Conservation (phyloP, 1,140 invertebrate species). For the Cryptotermes secundus region DNA sequence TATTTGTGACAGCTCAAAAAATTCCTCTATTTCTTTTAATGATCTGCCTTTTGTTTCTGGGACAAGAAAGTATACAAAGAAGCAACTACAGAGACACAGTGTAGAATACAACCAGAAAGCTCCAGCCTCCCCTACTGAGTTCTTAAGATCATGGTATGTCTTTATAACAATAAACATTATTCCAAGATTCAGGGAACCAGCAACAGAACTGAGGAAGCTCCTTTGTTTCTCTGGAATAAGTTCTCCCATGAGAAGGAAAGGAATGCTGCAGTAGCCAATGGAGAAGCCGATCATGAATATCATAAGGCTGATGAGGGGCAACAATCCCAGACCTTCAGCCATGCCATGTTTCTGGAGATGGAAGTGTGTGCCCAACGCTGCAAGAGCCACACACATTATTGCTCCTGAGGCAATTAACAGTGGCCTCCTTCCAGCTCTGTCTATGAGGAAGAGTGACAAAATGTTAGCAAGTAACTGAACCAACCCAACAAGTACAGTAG, state of each 20-base stretch:
- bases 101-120: constrained; percentile 56
- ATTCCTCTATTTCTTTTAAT: constrained; percentile 53
- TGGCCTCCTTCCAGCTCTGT: constrained; percentile 53
- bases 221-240: constrained; percentile 50
- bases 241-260: constrained; percentile 55
- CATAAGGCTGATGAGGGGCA: constrained; percentile 51
- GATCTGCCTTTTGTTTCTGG: constrained; percentile 59
- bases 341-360: constrained; percentile 46
- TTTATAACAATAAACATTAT: constrained; percentile 54
- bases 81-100: constrained; percentile 47
- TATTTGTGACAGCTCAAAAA: constrained; percentile 39
- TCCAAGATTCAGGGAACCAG: constrained; percentile 49
- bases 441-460: constrained; percentile 52
- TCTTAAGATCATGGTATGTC: constrained; percentile 47
- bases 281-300: constrained; percentile 54
- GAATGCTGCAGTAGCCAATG: constrained; percentile 54
- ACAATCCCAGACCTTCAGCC: constrained; percentile 43
- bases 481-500: constrained; percentile 64
- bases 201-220: constrained; percentile 48
- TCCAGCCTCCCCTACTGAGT: constrained; percentile 44
- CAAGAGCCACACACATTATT: constrained; percentile 55
- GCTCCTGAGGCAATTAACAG: constrained; percentile 55
- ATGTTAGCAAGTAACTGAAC: constrained; percentile 58
- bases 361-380: constrained; percentile 56
- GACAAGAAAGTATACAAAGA: constrained; percentile 51